Evolutionary conservation across 2,113 vertebrate species (phyloP).

Genomic region (Alces alces): DNA sequence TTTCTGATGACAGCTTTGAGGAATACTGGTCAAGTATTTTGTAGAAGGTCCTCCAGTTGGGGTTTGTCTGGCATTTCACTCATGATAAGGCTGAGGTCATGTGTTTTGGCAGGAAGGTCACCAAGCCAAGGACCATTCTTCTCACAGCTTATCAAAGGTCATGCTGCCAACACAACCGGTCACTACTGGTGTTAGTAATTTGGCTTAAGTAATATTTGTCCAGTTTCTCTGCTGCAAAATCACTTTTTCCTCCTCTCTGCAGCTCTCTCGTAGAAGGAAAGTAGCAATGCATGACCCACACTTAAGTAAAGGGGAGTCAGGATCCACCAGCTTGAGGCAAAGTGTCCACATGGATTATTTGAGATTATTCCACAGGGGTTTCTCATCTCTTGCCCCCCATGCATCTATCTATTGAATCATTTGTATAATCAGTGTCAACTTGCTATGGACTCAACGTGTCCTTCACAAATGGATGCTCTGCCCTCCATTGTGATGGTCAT

Average conservation of each 20-base stretch:
- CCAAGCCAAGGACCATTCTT: background rate
- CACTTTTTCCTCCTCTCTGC: background rate
- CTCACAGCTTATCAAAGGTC: too few species aligned
- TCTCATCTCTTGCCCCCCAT: fast-evolving
- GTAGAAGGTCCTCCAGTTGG: background rate
- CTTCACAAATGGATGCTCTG: background rate
- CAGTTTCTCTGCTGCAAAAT: background rate
- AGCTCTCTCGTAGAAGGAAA: background rate
- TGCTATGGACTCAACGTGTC: too few species aligned
- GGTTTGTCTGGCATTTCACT: background rate
- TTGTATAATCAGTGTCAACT: background rate
- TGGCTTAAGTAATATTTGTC: background rate
- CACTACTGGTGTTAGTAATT: too few species aligned
- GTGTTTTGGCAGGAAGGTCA: background rate
- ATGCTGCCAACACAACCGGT: too few species aligned
- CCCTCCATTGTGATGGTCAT: fast-evolving
- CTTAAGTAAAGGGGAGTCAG: fast-evolving
- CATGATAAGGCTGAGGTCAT: too few species aligned
- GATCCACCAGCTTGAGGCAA: too few species aligned
- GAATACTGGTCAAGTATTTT: background rate
- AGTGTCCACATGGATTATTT: too few species aligned
- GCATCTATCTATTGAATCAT: background rate
- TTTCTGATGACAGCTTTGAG: background rate
- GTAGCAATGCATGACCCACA: too few species aligned
- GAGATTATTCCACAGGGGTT: background rate